A percentile compares a stretch with the other conserved stretches of the same genome.
Conservation (phyloP, 1,140 invertebrate species). For the Calephelis nemesis region DNA sequence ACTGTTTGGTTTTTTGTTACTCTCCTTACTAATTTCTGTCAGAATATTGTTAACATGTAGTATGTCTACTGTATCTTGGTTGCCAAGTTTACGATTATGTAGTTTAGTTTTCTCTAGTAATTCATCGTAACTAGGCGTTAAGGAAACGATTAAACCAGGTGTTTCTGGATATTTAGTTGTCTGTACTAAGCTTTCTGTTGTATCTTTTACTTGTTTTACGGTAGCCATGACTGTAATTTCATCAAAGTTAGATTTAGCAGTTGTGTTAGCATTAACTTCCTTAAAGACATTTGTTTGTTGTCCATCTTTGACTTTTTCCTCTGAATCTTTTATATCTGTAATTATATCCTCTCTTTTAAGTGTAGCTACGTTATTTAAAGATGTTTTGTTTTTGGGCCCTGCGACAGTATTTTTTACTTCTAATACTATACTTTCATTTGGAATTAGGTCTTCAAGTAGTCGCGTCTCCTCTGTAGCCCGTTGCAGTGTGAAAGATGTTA, state of each 20-base stretch:
- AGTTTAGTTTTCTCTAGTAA: background rate
- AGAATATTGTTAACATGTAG: too few species aligned
- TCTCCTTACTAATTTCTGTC: too few species aligned
- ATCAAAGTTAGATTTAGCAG: background rate
- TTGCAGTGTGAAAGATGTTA: constrained; percentile 29
- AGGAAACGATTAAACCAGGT: background rate
- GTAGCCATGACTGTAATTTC: constrained; percentile 2
- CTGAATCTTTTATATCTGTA: background rate
- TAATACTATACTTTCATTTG: constrained; percentile 43
- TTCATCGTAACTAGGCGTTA: background rate
- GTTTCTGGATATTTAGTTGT: background rate
- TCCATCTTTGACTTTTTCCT: background rate
- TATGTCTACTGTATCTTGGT: background rate
- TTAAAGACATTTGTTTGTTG: background rate
- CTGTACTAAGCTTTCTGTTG: background rate
- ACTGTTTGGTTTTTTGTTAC: too few species aligned
- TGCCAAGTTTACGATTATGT: background rate
- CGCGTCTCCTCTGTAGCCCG: background rate
- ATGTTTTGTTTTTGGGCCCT: background rate
- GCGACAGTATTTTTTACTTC: constrained; percentile 40
- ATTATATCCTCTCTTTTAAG: background rate
- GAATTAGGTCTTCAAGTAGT: constrained; percentile 36
- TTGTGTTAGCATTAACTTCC: background rate
- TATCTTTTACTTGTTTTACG: constrained; percentile 10
- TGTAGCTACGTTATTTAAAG: background rate